Evolutionary conservation across 2,888 invertebrate species (phyloP).

Genomic region (Phortica okadai): DNA sequence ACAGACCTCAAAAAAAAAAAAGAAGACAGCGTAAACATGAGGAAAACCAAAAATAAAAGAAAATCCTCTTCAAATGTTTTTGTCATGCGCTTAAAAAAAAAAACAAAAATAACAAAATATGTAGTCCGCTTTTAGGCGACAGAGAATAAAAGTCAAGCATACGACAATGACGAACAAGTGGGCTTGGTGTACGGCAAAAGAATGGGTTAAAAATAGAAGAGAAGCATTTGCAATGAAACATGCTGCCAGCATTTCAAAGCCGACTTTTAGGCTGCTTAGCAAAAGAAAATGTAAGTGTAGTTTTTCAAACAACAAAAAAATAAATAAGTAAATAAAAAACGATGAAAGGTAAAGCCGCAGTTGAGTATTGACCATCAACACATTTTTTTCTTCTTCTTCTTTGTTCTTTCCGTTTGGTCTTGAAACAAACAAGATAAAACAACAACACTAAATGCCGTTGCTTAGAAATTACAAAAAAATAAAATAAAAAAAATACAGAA

Average conservation of each 20-base stretch:
- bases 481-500: not conserved
- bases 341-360: not conserved
- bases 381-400: slow-evolving; percentile 4
- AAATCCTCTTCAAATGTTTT: slow-evolving; percentile 1
- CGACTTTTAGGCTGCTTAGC: not conserved
- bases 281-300: not conserved
- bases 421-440: not conserved
- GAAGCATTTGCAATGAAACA: not conserved
- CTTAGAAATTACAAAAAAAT: not conserved
- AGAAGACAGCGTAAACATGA: not conserved
- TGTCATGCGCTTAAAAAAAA: not conserved
- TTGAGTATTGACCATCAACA: slow-evolving; percentile 24
- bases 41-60: not conserved
- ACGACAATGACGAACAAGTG: not conserved
- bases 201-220: not conserved
- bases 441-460: not conserved
- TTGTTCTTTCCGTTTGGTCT: not conserved
- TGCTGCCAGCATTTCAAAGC: not conserved
- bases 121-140: slow-evolving; percentile 20
- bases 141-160: not conserved
- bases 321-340: not conserved
- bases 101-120: not conserved
- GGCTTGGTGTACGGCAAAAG: not conserved
- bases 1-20: not conserved
- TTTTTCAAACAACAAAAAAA: not conserved